Conservation (phyloP, 2,113 vertebrate species). For the Forbesichthys papilliferus region DNA sequence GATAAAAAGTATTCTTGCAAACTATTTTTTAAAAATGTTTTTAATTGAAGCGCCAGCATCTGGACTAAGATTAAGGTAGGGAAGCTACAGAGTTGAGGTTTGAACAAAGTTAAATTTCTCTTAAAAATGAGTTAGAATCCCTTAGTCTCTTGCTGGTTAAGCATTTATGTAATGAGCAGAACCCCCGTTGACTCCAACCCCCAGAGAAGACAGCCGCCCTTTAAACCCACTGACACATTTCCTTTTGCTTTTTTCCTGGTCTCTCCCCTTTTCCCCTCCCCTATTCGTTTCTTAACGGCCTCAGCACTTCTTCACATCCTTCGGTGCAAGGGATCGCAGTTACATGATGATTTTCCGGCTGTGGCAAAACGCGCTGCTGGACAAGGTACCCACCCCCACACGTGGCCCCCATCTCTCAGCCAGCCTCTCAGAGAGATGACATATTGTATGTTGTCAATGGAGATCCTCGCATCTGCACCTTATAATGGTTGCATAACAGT, state of each 20-base stretch:
- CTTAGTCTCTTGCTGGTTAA: constrained; percentile 10
- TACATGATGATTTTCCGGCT: constrained; percentile 90
- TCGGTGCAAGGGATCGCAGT: constrained; percentile 89
- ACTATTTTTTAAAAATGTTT: neutral
- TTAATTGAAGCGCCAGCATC: too few species aligned
- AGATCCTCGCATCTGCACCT: too few species aligned
- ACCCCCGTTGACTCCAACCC: constrained; percentile 8
- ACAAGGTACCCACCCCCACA: constrained; percentile 77
- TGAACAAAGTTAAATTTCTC: too few species aligned
- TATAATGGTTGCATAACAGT: too few species aligned
- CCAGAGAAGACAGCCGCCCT: constrained; percentile 1
- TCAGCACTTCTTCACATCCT: constrained; percentile 91
- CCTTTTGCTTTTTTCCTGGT: constrained; percentile 4
- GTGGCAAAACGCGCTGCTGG: constrained; percentile 90
- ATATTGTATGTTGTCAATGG: too few species aligned
- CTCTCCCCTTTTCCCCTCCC: neutral
- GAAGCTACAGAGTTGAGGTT: too few species aligned
- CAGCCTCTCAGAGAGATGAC: too few species aligned
- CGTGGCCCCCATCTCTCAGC: neutral
- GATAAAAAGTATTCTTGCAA: neutral
- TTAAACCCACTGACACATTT: constrained; percentile 14
- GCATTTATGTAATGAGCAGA: constrained; percentile 42
- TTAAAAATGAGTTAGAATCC: too few species aligned
- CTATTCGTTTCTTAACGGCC: constrained; percentile 4
- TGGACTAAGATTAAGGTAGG: too few species aligned